Evolutionary conservation across 2,113 vertebrate species (phyloP), one percentile per base, ranked within the genome.

Genomic region (Thinocorus orbignyianus): DNA sequence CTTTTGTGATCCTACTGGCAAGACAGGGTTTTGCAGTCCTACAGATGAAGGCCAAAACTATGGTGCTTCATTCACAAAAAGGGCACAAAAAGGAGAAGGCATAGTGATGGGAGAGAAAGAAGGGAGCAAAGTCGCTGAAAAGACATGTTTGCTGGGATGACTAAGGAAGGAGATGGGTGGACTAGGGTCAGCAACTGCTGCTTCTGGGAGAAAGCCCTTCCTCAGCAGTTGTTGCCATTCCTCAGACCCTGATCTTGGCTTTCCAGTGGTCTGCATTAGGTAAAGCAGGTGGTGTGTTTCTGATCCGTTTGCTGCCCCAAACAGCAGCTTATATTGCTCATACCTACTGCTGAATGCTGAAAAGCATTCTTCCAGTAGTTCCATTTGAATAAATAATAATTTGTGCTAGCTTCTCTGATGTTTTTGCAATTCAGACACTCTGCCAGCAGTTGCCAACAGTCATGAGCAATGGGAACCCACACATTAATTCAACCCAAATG

Each of bases 31-130:
- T 60, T 72, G 31, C 39, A n/a, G 9, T 23, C 13, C 46, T 61
- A 17, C 0, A 0, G 52, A n/a, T 28, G 46, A 61, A 31, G 41
- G 20, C 8, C 30, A 37, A n/a, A 19, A 54, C 8, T 30, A 7
- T 5, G 14, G 17, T 68, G 28, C 19, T 71, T 42, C 1, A 1
- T 49, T 74, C 74, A 49, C n/a, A 62, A 22, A 52, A 74, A 41
- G 6, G 17, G 46, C 20, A 76, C 9, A 10, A 28, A 81, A 48
- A 4, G 2, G 10, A 61, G 28, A 69, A 78, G 35, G 12, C 54
- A 30, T 10, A 60, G 42, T 82, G 13, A 25, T 68, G n/a, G 15
- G 31, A 61, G 37, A 84, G 30, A 74, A 66, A 25, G 17, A 60
- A 10, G 6, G 18, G n/a, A 78, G 17, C 23, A 35, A 60, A 24